Conservation (phyloP, 92 coral and sea anemone species). For the Zoanthus gigantus region DNA sequence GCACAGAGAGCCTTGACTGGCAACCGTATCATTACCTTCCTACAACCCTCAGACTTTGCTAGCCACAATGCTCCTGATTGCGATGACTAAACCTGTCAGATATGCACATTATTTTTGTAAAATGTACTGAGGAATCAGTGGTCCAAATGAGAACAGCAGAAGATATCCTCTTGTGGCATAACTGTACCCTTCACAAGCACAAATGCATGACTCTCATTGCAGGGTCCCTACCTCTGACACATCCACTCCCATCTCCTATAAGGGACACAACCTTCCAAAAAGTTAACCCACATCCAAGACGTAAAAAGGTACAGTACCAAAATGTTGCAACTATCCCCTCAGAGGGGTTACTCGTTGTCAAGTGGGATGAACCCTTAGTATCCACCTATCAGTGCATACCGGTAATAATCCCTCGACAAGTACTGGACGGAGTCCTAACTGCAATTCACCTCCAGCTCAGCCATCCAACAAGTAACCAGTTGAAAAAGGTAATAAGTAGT, state of each 20-base stretch:
- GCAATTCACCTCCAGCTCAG: too few relatives aligned
- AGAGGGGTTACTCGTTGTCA: conserved; percentile 47
- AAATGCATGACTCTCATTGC: conserved; percentile 15
- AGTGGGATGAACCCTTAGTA: background rate
- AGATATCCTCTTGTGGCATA: conserved; percentile 7
- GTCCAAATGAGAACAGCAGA: conserved; percentile 19
- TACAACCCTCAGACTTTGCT: background rate
- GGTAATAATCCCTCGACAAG: conserved; percentile 45
- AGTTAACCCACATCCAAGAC: too few relatives aligned
- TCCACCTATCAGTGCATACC: conserved; percentile 39
- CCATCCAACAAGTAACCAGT: background rate
- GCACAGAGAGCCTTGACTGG: background rate
- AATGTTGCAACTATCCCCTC: conserved; percentile 19
- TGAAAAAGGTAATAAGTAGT: conserved; percentile 52
- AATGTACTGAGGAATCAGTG: conserved; percentile 26
- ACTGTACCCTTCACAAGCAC: conserved; percentile 13
- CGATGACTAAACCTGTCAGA: background rate
- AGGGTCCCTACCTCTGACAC: conserved; percentile 14
- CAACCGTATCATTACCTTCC: background rate
- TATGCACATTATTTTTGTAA: conserved; percentile 5
- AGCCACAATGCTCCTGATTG: background rate
- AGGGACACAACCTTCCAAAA: too few relatives aligned
- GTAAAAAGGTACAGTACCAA: background rate
- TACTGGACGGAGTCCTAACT: too few relatives aligned
- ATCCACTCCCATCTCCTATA: background rate